Evolutionary conservation across 2,888 invertebrate species (phyloP).

Genomic region (Sinelater perroti): DNA sequence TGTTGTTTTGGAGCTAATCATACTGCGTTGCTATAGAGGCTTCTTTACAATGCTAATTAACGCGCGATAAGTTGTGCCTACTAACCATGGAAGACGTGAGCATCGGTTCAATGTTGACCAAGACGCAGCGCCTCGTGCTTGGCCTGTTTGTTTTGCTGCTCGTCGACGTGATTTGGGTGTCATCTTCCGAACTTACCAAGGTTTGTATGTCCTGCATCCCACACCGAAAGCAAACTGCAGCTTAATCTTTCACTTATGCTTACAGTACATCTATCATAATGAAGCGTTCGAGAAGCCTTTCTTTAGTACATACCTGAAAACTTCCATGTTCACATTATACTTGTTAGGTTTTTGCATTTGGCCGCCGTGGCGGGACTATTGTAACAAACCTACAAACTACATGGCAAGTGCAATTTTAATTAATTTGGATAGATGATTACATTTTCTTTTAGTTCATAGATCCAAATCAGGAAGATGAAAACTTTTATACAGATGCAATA

Average conservation of each 20-base stretch:
- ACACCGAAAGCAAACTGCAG: no score
- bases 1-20: background rate
- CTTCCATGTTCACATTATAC: slow-evolving; percentile 92
- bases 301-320: slow-evolving; percentile 94
- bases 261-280: slow-evolving; percentile 85
- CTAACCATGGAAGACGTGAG: slow-evolving; percentile 50
- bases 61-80: background rate
- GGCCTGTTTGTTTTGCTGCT: slow-evolving; percentile 87
- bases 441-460: slow-evolving; percentile 70
- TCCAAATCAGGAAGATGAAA: slow-evolving; percentile 81
- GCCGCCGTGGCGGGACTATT: slow-evolving; percentile 90
- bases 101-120: slow-evolving; percentile 64
- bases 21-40: background rate
- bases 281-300: slow-evolving; percentile 92
- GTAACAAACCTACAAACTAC: slow-evolving; percentile 69
- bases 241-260: slow-evolving; percentile 46
- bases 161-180: slow-evolving; percentile 96
- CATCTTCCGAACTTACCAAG: slow-evolving; percentile 93
- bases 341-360: slow-evolving; percentile 88
- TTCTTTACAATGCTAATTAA: slow-evolving; percentile 13
- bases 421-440: background rate
- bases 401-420: slow-evolving; percentile 65
- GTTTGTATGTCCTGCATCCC: no score
- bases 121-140: slow-evolving; percentile 78
- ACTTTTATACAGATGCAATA: slow-evolving; percentile 75